A percentile compares a stretch with the other conserved stretches of the same genome.
These are phyloP conservation scores for Proales similis DNA, from an alignment of 1,140 invertebrate species.

Conservation along the genomic window DNA sequence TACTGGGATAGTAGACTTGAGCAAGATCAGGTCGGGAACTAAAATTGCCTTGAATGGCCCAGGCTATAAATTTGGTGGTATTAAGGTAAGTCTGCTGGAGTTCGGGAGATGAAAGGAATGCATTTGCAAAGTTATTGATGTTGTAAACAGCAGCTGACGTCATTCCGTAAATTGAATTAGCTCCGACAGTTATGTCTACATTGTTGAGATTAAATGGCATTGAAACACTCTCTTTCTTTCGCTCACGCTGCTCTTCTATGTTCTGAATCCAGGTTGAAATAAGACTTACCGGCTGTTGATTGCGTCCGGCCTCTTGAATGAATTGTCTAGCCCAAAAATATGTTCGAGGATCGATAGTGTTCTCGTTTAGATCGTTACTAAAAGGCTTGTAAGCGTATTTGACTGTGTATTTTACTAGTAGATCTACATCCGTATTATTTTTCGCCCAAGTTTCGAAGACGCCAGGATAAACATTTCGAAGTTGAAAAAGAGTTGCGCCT, in stretches of 20 bases:
- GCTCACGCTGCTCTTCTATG: constrained; percentile 41
- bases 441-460: constrained; percentile 40
- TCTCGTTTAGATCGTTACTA: constrained; percentile 40
- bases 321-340: constrained; percentile 44
- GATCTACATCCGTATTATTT: constrained; percentile 42
- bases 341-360: constrained; percentile 45
- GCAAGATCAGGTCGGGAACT: constrained; percentile 44
- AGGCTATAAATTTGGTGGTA: constrained; percentile 44
- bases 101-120: constrained; percentile 42
- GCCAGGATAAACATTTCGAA: constrained; percentile 39
- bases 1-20: constrained; percentile 46
- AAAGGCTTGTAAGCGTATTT: constrained; percentile 46
- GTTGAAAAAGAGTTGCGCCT: constrained; percentile 41
- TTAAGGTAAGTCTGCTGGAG: constrained; percentile 43
- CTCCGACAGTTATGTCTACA: constrained; percentile 45
- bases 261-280: constrained; percentile 47
- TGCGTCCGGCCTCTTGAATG: constrained; percentile 39
- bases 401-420: constrained; percentile 42
- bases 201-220: constrained; percentile 49
- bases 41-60: constrained; percentile 43
- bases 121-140: constrained; percentile 39
- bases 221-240: constrained; percentile 40
- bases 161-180: constrained; percentile 45
- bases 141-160: constrained; percentile 43
- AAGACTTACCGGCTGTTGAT: constrained; percentile 42